A percentile compares a stretch with the other conserved stretches of the same genome.
These are phyloP conservation scores for Apamea monoglypha DNA, from an alignment of 2,888 invertebrate genomes.

Conservation along the genomic window DNA sequence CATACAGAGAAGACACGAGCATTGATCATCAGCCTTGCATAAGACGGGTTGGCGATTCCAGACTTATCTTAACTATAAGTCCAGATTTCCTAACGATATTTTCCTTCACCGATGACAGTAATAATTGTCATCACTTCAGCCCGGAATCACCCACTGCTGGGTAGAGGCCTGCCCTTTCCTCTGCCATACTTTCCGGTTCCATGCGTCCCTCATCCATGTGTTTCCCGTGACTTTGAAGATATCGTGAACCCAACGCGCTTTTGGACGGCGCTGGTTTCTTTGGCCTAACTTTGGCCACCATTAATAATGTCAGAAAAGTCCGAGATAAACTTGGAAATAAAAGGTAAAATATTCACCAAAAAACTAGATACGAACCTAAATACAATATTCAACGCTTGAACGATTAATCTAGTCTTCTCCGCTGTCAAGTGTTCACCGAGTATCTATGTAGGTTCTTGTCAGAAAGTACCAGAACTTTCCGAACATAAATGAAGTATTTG, in stretches of 20 bases:
- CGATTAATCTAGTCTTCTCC: not conserved
- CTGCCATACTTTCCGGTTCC: too few relatives aligned
- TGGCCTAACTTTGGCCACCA: too few relatives aligned
- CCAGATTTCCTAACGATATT: not conserved
- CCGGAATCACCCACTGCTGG: too few relatives aligned
- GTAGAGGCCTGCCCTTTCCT: too few relatives aligned
- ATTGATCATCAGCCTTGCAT: not conserved
- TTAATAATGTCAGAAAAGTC: not conserved
- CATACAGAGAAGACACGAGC: not conserved
- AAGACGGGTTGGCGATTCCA: not conserved
- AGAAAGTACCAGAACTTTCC: conserved; percentile 35
- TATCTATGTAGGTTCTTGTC: conserved; percentile 16
- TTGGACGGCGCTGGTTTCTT: too few relatives aligned
- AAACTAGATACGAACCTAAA: not conserved
- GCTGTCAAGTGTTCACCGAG: conserved; percentile 27
- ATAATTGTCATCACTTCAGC: too few relatives aligned
- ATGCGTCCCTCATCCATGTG: too few relatives aligned
- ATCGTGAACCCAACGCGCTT: too few relatives aligned
- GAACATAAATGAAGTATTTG: conserved; percentile 40
- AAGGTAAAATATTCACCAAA: not conserved
- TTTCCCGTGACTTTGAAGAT: too few relatives aligned
- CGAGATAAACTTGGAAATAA: not conserved
- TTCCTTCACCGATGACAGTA: not conserved
- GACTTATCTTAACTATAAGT: not conserved
- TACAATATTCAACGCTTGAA: not conserved